Base-by-base conservation (phyloP, 2,888 invertebrate species). In the Allygus modestus region DNA sequence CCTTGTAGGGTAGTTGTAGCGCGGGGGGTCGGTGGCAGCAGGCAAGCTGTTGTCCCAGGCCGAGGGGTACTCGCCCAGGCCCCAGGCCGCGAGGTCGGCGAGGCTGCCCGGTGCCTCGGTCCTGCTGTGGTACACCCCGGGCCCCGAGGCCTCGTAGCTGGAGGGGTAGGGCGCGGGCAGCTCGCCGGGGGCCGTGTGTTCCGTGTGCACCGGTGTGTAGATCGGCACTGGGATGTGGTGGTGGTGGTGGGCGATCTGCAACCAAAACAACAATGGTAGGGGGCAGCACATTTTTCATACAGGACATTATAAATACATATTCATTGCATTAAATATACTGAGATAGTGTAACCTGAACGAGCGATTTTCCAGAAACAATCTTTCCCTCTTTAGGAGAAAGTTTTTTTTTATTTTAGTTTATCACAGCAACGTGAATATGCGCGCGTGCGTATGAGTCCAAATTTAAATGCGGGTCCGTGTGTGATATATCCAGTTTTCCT, bases 181-280 rank as follows among this genome's bases (percentile, higher is more conserved):
- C 69, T 61, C 85, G 41, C 81, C 86, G 20, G 85, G 77, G 43
- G 85, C 81, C 9, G 75, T 54, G 43, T 82, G 84, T 4, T 46
- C 41, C 20, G 84, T 58, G 81, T 83, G 84, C 5, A 51, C 37
- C 23, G 84, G 84, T 0, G 61, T 41, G 58, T 84, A 82, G 9
- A 91, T 91, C 33, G 90, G 91, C 43, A 91, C 93, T 90, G 94
- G 92, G 86, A 88, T 86, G 83, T 89, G 89, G 85, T 94, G 94
- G 90, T 96, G 95, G 88, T 95, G 94, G 91, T 96, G 96, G 54
- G 95, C 94, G 85, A 96, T 94, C 91, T 95, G 92, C 23, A 86
- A 88, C 51, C 84, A 86, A 75, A 83, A 37, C 37, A 9, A 37
- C 51, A 11, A 12, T 5, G 15, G 51, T 15, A 51, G 51, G 51